These are phyloP conservation scores for Pristionchus japonicus DNA, from an alignment of 2,888 invertebrate species.

Conservation along the genomic window DNA sequence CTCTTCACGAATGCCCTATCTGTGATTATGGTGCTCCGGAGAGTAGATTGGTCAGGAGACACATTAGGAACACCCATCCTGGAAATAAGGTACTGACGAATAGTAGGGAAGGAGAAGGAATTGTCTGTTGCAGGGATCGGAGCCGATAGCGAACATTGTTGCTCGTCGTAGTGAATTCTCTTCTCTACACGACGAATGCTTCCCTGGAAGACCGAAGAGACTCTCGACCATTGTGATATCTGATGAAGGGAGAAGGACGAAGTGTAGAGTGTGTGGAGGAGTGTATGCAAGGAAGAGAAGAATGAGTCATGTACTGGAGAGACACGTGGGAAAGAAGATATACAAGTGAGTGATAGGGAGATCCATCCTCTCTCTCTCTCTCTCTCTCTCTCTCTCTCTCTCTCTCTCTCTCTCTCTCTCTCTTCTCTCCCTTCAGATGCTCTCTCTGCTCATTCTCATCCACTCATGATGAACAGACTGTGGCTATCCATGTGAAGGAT, in stretches of 20 bases:
- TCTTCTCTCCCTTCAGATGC: constrained; percentile 48
- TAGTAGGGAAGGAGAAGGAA: not conserved
- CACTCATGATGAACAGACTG: constrained; percentile 49
- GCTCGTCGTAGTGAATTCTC: constrained; percentile 59
- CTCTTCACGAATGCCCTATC: constrained; percentile 64
- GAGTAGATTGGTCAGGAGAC: constrained; percentile 59
- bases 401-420: no score
- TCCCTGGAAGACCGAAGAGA: constrained; percentile 65
- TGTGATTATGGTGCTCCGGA: constrained; percentile 67
- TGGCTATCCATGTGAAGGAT: constrained; percentile 53
- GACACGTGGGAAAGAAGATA: constrained; percentile 54
- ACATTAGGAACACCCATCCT: constrained; percentile 61
- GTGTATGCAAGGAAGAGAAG: constrained; percentile 62
- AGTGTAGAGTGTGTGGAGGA: constrained; percentile 59
- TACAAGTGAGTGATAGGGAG: constrained; percentile 52
- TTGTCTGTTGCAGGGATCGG: constrained; percentile 57
- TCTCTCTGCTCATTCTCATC: constrained; percentile 54
- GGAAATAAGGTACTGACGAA: constrained; percentile 55
- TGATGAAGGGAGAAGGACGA: constrained; percentile 60
- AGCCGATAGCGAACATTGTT: constrained; percentile 65
- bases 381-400: no score
- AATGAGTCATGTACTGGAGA: constrained; percentile 59
- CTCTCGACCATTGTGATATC: constrained; percentile 64
- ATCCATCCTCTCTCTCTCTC: no score
- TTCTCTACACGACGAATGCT: constrained; percentile 63